These are phyloP conservation scores for Uloborus diversus DNA, from an alignment of 1,140 invertebrate genomes.

Conservation along the genomic window DNA sequence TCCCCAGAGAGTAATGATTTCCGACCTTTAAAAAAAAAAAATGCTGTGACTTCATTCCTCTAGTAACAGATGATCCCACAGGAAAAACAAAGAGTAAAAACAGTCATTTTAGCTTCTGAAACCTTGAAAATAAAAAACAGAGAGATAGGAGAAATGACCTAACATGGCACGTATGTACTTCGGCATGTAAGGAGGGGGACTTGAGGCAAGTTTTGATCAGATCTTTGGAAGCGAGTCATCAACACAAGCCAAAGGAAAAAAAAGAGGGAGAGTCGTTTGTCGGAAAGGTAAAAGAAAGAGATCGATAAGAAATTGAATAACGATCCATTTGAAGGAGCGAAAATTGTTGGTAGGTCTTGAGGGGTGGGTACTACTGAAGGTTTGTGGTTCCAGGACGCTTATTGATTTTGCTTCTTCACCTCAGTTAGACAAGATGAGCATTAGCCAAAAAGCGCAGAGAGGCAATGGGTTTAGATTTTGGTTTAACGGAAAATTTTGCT, in stretches of 20 bases:
- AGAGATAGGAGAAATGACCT: not conserved
- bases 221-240: conserved; percentile 29
- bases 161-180: not conserved
- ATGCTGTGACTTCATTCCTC: too few species aligned
- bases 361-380: conserved; percentile 15
- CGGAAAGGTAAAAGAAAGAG: not conserved
- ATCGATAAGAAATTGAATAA: conserved; percentile 47
- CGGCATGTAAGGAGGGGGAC: not conserved
- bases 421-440: not conserved
- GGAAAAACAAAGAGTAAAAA: too few species aligned
- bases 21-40: too few species aligned
- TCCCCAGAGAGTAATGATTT: too few species aligned
- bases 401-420: conserved; percentile 16
- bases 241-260: conserved; percentile 15
- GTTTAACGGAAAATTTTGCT: too few species aligned
- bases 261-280: conserved; percentile 4
- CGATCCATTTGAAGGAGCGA: conserved; percentile 22
- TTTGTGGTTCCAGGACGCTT: not conserved
- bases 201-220: conserved; percentile 14
- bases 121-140: not conserved
- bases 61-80: too few species aligned
- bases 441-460: not conserved
- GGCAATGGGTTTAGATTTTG: too few species aligned
- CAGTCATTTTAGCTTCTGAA: too few species aligned
- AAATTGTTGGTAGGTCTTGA: not conserved